Evolutionary conservation across 2,888 invertebrate species (phyloP).

Genomic region (Entomobrya multifasciata): DNA sequence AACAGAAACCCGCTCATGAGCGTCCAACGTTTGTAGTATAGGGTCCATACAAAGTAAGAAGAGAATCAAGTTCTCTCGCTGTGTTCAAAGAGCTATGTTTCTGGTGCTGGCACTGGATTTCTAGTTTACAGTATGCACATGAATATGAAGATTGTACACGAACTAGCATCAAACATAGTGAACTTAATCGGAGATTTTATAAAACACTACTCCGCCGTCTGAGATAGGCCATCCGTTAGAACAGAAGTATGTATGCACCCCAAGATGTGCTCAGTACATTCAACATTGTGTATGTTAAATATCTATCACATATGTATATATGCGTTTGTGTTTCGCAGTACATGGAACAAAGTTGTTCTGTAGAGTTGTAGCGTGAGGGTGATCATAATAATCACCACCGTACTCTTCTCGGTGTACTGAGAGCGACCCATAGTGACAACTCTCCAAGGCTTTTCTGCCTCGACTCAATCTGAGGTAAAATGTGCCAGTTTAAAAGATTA

Average conservation of each 20-base stretch:
- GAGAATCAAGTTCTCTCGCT: background rate
- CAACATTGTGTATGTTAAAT: background rate
- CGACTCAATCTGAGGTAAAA: conserved; percentile 70
- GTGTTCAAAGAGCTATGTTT: background rate
- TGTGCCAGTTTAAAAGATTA: conserved; percentile 42
- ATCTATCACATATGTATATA: background rate
- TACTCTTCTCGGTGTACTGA: conserved; percentile 44
- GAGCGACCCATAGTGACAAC: conserved; percentile 76
- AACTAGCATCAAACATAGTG: background rate
- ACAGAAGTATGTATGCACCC: too few species aligned
- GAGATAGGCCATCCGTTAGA: conserved; percentile 44
- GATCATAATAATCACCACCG: conserved; percentile 43
- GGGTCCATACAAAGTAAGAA: background rate
- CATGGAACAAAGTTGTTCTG: background rate
- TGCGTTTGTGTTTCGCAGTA: background rate
- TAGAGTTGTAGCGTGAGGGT: conserved; percentile 9
- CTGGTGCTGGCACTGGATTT: conserved; percentile 39
- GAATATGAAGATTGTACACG: background rate
- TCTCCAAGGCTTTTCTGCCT: conserved; percentile 71
- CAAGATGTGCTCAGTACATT: background rate
- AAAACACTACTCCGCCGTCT: conserved; percentile 63
- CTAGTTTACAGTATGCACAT: background rate
- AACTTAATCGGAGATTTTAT: background rate
- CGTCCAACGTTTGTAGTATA: too few species aligned
- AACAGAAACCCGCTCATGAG: conserved; percentile 35